Base-by-base conservation (phyloP, 2,113 vertebrate species). In the Motacilla tschutschensis region DNA sequence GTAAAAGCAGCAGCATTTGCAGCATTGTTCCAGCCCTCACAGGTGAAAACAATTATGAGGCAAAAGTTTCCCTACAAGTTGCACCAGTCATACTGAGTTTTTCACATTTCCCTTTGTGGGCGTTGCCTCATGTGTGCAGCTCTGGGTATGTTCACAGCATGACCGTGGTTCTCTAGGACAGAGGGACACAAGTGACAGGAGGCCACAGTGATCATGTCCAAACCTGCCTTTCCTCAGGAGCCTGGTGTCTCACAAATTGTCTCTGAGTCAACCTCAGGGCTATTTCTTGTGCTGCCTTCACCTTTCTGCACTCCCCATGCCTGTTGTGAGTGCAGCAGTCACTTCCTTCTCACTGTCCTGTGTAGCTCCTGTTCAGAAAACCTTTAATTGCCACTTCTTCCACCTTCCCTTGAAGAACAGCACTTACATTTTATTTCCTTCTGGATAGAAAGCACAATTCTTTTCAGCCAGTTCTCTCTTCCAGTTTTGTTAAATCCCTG, bases 1-100 rank as follows among this genome's bases (percentile, higher is more conserved):
- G 54, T 75, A 59, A 91, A 89, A 82, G 79, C 64, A 82, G 83
- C 69, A 88, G 78, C 51, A 35, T 90, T 78, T 57, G 62, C 67
- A 88, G 81, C 40, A 38, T 7, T 88, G 29, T 60, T 90, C 73
- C 75, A 75, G 26, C 20, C 20, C 41, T 92, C 62, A 38, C 29
- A 33, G 43, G 72, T 81, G 65, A 83, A 84, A 90, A 70, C 16
- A 71, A 69, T 36, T 38, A 31, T 7, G 9, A 79, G 16, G 66
- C 33, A 50, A 79, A 83, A n/a, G 35, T 41, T 79, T 58, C n/a
- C 46, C 35, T 60, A 25, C n/a, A 60, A 50, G 40, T 33, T 33
- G 25, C 36, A 85, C 15, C 14, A 15, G 10, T 19, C 38, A 19
- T 1, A 5, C 15, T 14, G 59, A 58, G 26, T 31, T 72, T 70